Evolutionary conservation across 2,113 vertebrate species (phyloP), one percentile per base, ranked within the genome.

Genomic region (Zapus hudsonius): DNA sequence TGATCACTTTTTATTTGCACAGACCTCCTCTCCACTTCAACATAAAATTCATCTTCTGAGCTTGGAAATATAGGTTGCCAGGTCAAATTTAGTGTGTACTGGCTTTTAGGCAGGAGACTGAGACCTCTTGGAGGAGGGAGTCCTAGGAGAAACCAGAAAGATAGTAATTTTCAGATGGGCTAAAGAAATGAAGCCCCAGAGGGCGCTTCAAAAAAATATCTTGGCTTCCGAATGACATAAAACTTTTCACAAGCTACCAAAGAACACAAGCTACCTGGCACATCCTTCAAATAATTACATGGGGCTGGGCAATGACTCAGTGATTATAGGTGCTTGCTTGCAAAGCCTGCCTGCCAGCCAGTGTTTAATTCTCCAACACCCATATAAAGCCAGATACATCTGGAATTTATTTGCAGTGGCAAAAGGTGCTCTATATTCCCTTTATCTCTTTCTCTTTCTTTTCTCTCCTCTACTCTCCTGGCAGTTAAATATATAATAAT

Each of bases 101-200:
- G 98, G 91, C 96, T 99, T 96, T 98, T 97, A 15, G 99, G 98
- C 59, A 98, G 97, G 83, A 99, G 98, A 59, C 90, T 98, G 76
- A 99, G 97, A 80, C 98, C 98, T 96, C 96, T 97, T 84, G 98
- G 98, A 95, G 98, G 98, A 95, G 98, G 98, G 67, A 98, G 97
- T 92, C 98, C 99, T 99, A 96, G 19, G 85, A 95, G 87, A 97
- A 96, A 97, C n/a, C 96, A 89, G 63, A 97, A 91, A 96, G 23
- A 95, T 80, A 92, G 95, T 96, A 90, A 2, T 95, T 91, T 97
- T 97, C 67, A 78, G 64, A 6, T 82, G 88, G 2, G 2, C 9
- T 42, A 55, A 82, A 55, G 7, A 52, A 67, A 78, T 9, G 25
- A 19, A 83, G 12, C 29, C 38, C n/a, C 40, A 70, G 73, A 61